A percentile compares a stretch with the other conserved stretches of the same genome.
phyloP scores from a whole-genome alignment of 2,113 vertebrate genomes.

The Coryphaenoides rupestris region DNA sequence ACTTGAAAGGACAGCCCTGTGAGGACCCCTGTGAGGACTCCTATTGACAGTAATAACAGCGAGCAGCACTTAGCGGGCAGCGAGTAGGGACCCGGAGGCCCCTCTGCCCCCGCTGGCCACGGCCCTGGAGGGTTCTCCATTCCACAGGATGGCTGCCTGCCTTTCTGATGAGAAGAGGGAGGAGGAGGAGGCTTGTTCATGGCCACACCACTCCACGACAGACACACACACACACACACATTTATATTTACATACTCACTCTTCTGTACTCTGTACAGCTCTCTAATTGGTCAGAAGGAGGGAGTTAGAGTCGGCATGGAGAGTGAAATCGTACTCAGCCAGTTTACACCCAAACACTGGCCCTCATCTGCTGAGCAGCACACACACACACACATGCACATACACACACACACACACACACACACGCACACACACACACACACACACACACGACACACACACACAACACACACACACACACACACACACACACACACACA shows the following conservation, averaged over 20 bases:
- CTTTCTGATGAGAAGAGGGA: not conserved
- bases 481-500: too few species aligned
- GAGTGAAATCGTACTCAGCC: slow-evolving; percentile 58
- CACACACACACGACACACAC: not conserved
- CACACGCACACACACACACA: slow-evolving; percentile 6
- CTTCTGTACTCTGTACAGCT: slow-evolving; percentile 8
- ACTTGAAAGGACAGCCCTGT: slow-evolving; percentile 70
- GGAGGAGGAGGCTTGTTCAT: slow-evolving; percentile 67
- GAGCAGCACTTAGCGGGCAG: slow-evolving; percentile 63
- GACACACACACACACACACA: slow-evolving; percentile 45
- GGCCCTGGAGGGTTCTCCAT: slow-evolving; percentile 32
- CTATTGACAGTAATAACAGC: slow-evolving; percentile 71
- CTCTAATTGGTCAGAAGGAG: slow-evolving; percentile 56
- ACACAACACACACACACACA: too few species aligned
- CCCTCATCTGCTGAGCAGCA: slow-evolving; percentile 24
- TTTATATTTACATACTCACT: not conserved
- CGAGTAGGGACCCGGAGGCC: slow-evolving; percentile 35
- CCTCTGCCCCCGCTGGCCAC: not conserved
- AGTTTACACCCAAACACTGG: slow-evolving; percentile 36
- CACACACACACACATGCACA: not conserved
- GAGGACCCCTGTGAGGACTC: slow-evolving; percentile 68
- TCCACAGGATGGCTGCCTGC: slow-evolving; percentile 22
- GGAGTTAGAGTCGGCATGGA: slow-evolving; percentile 51
- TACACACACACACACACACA: not conserved
- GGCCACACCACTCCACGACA: slow-evolving; percentile 61